phyloP scores from a whole-genome alignment of 2,888 invertebrate species.

The Acrobasis repandana region DNA sequence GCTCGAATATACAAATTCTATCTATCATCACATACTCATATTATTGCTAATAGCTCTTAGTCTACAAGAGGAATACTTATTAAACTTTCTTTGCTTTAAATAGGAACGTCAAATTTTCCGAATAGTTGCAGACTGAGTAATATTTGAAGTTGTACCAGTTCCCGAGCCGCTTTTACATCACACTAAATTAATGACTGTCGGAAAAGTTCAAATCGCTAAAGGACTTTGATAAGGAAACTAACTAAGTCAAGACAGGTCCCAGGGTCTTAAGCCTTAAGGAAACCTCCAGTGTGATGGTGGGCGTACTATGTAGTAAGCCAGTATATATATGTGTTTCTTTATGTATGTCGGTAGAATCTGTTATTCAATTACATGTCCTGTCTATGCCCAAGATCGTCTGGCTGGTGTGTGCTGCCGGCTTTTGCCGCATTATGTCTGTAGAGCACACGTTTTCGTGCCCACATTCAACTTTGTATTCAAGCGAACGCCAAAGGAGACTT shows the following conservation, averaged over 20 bases:
- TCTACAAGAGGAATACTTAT: slow-evolving; percentile 55
- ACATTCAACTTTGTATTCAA: slow-evolving; percentile 52
- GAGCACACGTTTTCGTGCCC: slow-evolving; percentile 39
- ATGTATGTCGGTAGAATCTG: no score
- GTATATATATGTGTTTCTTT: no score
- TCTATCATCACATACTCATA: no score
- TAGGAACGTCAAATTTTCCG: slow-evolving; percentile 58
- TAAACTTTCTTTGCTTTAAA: slow-evolving; percentile 68
- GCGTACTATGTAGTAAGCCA: no score
- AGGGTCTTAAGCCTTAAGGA: no score
- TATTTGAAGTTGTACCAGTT: slow-evolving; percentile 31
- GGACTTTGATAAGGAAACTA: neutral
- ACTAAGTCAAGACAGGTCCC: no score
- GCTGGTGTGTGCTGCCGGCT: neutral
- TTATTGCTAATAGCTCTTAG: neutral
- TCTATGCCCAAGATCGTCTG: neutral
- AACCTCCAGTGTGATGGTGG: no score
- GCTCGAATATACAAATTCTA: no score
- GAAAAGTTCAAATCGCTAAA: slow-evolving; percentile 11
- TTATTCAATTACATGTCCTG: neutral
- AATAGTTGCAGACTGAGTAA: slow-evolving; percentile 50
- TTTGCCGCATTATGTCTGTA: slow-evolving; percentile 14
- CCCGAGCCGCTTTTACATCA: slow-evolving; percentile 18
- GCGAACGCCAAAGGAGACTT: slow-evolving; percentile 45
- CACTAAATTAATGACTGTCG: slow-evolving; percentile 26